Base-by-base conservation (phyloP, 2,113 vertebrate species). In the Cranoglanis bouderius region DNA sequence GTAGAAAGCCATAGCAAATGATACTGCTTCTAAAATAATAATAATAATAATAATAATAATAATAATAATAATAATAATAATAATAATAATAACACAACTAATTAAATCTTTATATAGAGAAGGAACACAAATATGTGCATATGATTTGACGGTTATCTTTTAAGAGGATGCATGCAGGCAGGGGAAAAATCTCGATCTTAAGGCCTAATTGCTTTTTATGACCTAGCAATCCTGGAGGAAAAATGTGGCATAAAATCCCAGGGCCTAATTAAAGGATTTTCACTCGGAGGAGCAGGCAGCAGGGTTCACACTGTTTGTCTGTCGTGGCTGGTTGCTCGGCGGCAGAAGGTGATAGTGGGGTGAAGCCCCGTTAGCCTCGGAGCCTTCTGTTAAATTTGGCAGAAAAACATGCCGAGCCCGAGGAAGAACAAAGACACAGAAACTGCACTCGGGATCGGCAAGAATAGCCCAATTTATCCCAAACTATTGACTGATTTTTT, bases 371-470 rank as follows among this genome's bases (percentile, higher is more conserved):
- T 96, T 95, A 97, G 96, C 97, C 97, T 97, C 90, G 0, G 93
- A 98, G 97, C 98, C 97, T 97, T 99, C 98, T 99, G 98, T 98
- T 97, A 97, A 96, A 97, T 97, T 98, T 98, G 98, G 97, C 98
- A 98, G 97, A 96, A 97, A 97, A 97, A 96, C 95, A 95, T 94
- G 32, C 70, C 93, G 88, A 93, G 93, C 93, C 93, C 86, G 85
- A 91, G 91, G 85, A 94, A 92, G 95, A 96, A 96, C 95, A 96
- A 95, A 96, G 94, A 92, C 82, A 88, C 92, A 95, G 92, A 95
- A 94, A 91, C 92, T 89, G 91, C 93, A 91, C 35, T 38, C 94
- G 93, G 93, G 93, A 93, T 95, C 93, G 91, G 92, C 92, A 96
- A 96, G 94, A 94, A 92, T 93, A 95, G 93, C 95, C 96, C 96